Evolutionary conservation across 2,797 vertebrate genomes (phyloP).

Genomic region (Pogonophryne albipinna): DNA sequence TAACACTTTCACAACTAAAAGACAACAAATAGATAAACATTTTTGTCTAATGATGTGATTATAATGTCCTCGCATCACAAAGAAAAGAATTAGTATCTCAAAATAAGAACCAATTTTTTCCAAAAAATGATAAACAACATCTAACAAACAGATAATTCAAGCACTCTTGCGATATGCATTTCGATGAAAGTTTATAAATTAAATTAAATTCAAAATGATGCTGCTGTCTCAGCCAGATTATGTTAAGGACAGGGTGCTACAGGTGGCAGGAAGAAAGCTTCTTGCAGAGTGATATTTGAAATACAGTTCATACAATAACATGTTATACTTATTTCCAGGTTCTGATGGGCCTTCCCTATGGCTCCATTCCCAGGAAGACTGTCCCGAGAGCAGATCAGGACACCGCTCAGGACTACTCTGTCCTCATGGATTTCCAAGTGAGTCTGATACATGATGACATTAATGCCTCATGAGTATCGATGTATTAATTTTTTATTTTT

Average conservation of each 20-base stretch:
- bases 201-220: not conserved
- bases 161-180: not conserved
- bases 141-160: not conserved
- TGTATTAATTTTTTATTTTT: not conserved
- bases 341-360: conserved; percentile 96
- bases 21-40: no score
- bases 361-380: conserved; percentile 95
- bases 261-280: not conserved
- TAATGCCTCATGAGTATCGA: not conserved
- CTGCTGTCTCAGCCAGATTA: not conserved
- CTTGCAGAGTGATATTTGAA: not conserved
- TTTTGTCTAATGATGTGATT: no score
- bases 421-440: conserved; percentile 98
- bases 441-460: conserved; percentile 32
- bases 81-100: no score
- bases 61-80: no score
- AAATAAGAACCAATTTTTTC: no score
- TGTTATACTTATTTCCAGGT: conserved; percentile 77
- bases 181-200: not conserved
- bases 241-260: not conserved
- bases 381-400: conserved; percentile 92
- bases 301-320: not conserved
- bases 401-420: conserved; percentile 95
- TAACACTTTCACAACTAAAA: no score
- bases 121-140: no score